These are phyloP conservation scores for Vipera ursinii DNA, from an alignment of 2,797 vertebrate species.

Conservation along the genomic window DNA sequence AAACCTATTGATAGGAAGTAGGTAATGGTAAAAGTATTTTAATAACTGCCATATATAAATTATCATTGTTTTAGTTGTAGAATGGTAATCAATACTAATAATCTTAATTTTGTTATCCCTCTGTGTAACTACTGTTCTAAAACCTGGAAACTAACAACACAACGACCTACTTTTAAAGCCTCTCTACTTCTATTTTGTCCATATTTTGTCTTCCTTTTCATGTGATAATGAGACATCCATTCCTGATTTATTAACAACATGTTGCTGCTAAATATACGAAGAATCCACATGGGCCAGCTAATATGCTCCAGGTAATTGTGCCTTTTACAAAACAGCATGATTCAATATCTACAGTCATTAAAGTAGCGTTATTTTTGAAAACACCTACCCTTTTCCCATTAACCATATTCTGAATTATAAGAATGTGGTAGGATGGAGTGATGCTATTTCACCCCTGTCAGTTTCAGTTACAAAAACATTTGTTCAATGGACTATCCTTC, in stretches of 20 bases:
- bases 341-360: conserved; percentile 8
- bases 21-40: not conserved
- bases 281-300: not conserved
- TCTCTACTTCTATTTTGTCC: not conserved
- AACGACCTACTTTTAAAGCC: not conserved
- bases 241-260: conserved; percentile 27
- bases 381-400: not conserved
- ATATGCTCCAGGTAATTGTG: conserved; percentile 17
- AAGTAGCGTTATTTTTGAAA: not conserved
- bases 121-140: not conserved
- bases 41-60: not conserved
- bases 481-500: conserved; percentile 46
- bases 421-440: conserved; percentile 25
- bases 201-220: not conserved
- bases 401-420: conserved; percentile 13
- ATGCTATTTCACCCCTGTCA: conserved; percentile 51
- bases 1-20: not conserved
- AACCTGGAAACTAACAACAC: not conserved
- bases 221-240: not conserved
- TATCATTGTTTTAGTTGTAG: not conserved
- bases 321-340: conserved; percentile 14
- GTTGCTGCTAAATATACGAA: conserved; percentile 26
- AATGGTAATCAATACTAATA: not conserved
- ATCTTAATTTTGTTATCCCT: not conserved
- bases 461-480: conserved; percentile 44